phyloP scores from a whole-genome alignment of 2,888 invertebrate species.

The Cheiracanthium punctorium region DNA sequence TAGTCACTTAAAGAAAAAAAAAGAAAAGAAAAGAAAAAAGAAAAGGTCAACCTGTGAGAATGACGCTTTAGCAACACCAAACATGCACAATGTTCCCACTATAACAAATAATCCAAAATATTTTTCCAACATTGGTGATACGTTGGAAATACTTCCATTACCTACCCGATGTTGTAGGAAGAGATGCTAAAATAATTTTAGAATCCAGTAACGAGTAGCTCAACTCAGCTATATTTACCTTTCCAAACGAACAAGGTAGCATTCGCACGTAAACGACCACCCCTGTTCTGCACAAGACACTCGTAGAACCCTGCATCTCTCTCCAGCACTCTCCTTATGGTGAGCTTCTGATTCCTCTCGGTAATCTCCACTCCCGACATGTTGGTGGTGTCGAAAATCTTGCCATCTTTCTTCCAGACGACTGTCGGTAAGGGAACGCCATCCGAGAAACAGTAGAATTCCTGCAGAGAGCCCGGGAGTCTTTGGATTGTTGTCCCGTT shows the following conservation, averaged over 20 bases:
- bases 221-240: too few relatives aligned
- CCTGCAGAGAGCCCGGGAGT: conserved; percentile 26
- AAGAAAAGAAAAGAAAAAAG: too few relatives aligned
- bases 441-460: conserved; percentile 44
- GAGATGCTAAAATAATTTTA: too few relatives aligned
- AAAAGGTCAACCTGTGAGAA: too few relatives aligned
- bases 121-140: too few relatives aligned
- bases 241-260: conserved; percentile 28
- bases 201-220: too few relatives aligned
- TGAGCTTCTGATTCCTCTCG: conserved; percentile 64
- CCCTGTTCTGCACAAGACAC: conserved; percentile 69
- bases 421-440: conserved; percentile 50
- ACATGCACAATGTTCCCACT: too few relatives aligned
- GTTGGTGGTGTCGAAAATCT: conserved; percentile 54
- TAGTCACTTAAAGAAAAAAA: too few relatives aligned
- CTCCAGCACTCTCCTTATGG: conserved; percentile 63
- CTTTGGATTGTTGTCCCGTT: neutral
- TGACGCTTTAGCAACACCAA: too few relatives aligned
- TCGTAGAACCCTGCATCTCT: conserved; percentile 71
- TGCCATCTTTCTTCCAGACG: conserved; percentile 63
- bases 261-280: conserved; percentile 50
- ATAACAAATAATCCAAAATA: too few relatives aligned
- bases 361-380: conserved; percentile 68
- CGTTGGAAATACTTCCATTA: too few relatives aligned
- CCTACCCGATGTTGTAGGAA: too few relatives aligned